Base-by-base conservation (phyloP, 2,113 vertebrate genomes). In the Hippopotamus amphibius region DNA sequence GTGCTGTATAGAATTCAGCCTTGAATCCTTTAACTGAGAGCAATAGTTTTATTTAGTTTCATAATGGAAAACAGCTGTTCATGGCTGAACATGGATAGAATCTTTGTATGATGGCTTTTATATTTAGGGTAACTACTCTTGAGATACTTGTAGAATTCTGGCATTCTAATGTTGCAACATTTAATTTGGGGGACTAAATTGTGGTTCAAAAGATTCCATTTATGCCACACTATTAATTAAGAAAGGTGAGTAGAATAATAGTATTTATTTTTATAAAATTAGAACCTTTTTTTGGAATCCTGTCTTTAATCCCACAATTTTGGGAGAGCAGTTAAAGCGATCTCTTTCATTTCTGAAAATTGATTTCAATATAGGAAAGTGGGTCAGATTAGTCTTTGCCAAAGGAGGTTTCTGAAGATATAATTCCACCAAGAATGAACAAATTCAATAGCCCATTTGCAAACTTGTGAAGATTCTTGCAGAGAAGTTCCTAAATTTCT, bases 11-110 rank as follows among this genome's bases (percentile, higher is more conserved):
- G 96, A 97, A 97, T 95, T 98, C 95, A 97, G 96, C 97, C 97
- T 98, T 98, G 97, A 97, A 93, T 97, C 95, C 92, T 97, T 96
- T 97, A 93, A 95, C 97, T 69, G 77, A 95, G 89, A 97, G 97
- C 86, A 97, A 97, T 97, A 81, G 65, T 95, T 97, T 97, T 97
- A 95, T 97, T 97, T 96, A 79, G 92, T 96, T 97, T 93, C 68
- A 66, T 98, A 97, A 98, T 98, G 92, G 87, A 95, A 97, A 98
- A 76, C 97, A 98, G 97, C 96, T 98, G 97, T 95, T 97, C 97
- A 86, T 61, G 74, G 92, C 87, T 55, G 89, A 97, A 88, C 92
- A 94, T 59, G 97, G 97, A 91, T 94, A 97, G 96, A 97, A 96
- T 82, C 96, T 97, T 97, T 98, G 96, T 97, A 69, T 37, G 85